phyloP scores from a whole-genome alignment of 92 coral and sea anemone species.

The Desmophyllum pertusum region DNA sequence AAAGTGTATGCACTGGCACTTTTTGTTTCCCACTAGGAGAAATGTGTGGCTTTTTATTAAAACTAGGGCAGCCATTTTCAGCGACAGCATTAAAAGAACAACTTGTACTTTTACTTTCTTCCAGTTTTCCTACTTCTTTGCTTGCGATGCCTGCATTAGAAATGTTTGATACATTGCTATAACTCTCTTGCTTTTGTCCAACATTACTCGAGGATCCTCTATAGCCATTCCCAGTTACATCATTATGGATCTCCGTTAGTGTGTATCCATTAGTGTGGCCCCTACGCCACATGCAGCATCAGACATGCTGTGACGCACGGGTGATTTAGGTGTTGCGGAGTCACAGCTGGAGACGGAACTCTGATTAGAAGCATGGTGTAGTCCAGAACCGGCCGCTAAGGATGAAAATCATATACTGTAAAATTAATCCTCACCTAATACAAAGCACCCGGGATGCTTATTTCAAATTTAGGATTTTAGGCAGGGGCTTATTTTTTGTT shows the following conservation, averaged over 20 bases:
- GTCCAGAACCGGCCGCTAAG: neutral
- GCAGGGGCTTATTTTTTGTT: no score
- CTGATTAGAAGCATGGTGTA: neutral
- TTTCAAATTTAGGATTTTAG: no score
- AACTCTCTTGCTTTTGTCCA: neutral
- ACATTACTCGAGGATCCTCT: neutral
- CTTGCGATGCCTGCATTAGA: neutral
- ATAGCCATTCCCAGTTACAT: neutral
- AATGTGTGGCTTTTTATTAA: neutral
- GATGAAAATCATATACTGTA: no score
- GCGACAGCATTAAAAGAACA: neutral
- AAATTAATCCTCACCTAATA: no score
- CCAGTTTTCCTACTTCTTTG: neutral
- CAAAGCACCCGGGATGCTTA: no score
- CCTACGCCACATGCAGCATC: neutral
- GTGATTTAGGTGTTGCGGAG: conserved; percentile 5
- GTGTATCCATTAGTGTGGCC: neutral
- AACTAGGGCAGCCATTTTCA: neutral
- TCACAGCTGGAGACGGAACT: conserved; percentile 21
- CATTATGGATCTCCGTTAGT: neutral
- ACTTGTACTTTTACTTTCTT: neutral
- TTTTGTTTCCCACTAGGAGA: conserved; percentile 9
- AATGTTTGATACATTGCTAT: neutral
- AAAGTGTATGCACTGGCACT: conserved; percentile 1
- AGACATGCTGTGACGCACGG: neutral